Conservation (phyloP, 2,888 invertebrate species). For the Mimumesa dahlbomi region DNA sequence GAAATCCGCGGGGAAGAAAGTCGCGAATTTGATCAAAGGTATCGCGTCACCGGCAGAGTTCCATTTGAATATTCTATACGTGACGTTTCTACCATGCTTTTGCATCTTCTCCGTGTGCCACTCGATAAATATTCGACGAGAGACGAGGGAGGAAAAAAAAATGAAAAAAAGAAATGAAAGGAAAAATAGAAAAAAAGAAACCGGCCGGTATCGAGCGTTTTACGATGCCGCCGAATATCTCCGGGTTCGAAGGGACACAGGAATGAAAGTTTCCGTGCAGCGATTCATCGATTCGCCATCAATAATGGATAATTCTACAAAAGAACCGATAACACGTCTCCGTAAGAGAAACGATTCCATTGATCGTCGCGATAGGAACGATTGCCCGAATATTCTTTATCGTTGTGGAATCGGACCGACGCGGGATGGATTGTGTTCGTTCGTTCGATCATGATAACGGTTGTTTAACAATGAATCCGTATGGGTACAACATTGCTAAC, state of each 20-base stretch:
- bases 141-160: too few species aligned
- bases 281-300: neutral
- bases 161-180: too few species aligned
- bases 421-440: neutral
- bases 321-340: neutral
- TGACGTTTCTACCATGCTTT: too few species aligned
- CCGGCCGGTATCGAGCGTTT: too few species aligned
- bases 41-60: too few species aligned
- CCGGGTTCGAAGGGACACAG: neutral
- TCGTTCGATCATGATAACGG: neutral
- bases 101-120: too few species aligned
- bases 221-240: neutral
- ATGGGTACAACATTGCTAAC: too few species aligned
- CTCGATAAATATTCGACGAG: too few species aligned
- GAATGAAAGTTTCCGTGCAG: neutral
- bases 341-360: neutral
- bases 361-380: neutral
- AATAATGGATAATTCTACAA: neutral
- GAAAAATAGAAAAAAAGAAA: too few species aligned
- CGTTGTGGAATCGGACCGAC: neutral
- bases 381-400: neutral
- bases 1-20: too few species aligned
- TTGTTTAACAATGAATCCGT: neutral
- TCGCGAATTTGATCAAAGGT: too few species aligned
- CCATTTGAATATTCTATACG: too few species aligned